A percentile compares a stretch with the other conserved stretches of the same genome.
Conservation (phyloP, 2,888 invertebrate genomes). For the Campoplex nolae region DNA sequence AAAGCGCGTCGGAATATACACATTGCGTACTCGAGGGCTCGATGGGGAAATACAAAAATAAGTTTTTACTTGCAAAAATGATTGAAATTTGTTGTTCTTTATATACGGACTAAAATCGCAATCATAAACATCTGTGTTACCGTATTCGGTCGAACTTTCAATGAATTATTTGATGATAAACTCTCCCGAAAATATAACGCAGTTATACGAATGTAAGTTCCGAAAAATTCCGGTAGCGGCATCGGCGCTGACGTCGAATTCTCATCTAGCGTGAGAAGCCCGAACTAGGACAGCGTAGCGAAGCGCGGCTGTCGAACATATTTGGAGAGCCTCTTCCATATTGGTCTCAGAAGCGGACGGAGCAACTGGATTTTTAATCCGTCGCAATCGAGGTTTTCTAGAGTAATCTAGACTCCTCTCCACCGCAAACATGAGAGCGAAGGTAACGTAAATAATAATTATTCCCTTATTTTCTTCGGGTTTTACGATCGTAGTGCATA, state of each 20-base stretch:
- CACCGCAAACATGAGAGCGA: slow-evolving; percentile 80
- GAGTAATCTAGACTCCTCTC: slow-evolving; percentile 75
- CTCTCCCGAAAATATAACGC: neutral
- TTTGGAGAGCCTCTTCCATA: slow-evolving; percentile 76
- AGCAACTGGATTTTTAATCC: slow-evolving; percentile 74
- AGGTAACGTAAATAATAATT: slow-evolving; percentile 75
- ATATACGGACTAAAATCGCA: too few relatives aligned
- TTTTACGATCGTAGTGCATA: neutral
- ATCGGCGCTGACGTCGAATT: neutral
- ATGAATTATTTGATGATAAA: neutral
- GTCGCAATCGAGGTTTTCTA: slow-evolving; percentile 76
- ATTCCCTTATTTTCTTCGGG: slow-evolving; percentile 63
- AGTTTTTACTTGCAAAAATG: too few relatives aligned
- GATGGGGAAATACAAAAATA: too few relatives aligned
- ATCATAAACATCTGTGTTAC: too few relatives aligned
- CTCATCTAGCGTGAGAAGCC: neutral
- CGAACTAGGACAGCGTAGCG: neutral
- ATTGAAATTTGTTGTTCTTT: too few relatives aligned
- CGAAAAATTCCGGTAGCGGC: neutral
- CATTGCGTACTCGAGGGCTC: too few relatives aligned
- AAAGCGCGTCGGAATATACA: too few relatives aligned
- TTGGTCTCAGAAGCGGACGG: slow-evolving; percentile 74
- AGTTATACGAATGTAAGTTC: neutral
- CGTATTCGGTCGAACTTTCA: neutral
- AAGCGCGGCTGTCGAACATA: slow-evolving; percentile 32